Conservation (phyloP, 2,888 invertebrate genomes). For the Lumbricus terrestris region DNA sequence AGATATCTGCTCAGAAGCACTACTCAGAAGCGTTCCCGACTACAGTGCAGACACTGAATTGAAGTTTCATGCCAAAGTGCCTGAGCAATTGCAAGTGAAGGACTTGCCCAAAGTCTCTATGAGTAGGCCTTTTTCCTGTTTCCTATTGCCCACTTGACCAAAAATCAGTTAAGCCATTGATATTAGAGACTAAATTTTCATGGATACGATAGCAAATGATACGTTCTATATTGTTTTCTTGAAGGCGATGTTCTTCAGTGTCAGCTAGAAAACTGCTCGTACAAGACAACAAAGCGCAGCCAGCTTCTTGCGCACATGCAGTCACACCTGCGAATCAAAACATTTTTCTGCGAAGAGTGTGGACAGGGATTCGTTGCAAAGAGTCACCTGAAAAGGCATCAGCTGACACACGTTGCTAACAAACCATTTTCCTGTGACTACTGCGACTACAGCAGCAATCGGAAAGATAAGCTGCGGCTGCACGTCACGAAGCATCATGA, state of each 20-base stretch:
- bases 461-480: slow-evolving; percentile 69
- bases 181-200: not conserved
- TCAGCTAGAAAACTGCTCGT: slow-evolving; percentile 67
- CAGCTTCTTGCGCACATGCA: slow-evolving; percentile 69
- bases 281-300: slow-evolving; percentile 68
- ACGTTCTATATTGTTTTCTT: not conserved
- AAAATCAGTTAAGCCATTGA: not conserved
- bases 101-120: no score
- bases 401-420: slow-evolving; percentile 68
- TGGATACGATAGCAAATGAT: not conserved
- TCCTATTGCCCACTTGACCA: not conserved
- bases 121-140: not conserved
- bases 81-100: no score
- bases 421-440: slow-evolving; percentile 68
- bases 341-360: slow-evolving; percentile 66
- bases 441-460: slow-evolving; percentile 69
- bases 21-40: no score
- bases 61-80: no score
- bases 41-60: no score
- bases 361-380: slow-evolving; percentile 71
- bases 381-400: slow-evolving; percentile 69
- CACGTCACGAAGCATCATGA: slow-evolving; percentile 61
- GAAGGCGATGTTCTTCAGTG: slow-evolving; percentile 68
- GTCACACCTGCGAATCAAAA: slow-evolving; percentile 63
- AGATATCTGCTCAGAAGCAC: no score